phyloP scores from a whole-genome alignment of 2,888 invertebrate genomes.

The Hirtodrosophila trivittata region DNA sequence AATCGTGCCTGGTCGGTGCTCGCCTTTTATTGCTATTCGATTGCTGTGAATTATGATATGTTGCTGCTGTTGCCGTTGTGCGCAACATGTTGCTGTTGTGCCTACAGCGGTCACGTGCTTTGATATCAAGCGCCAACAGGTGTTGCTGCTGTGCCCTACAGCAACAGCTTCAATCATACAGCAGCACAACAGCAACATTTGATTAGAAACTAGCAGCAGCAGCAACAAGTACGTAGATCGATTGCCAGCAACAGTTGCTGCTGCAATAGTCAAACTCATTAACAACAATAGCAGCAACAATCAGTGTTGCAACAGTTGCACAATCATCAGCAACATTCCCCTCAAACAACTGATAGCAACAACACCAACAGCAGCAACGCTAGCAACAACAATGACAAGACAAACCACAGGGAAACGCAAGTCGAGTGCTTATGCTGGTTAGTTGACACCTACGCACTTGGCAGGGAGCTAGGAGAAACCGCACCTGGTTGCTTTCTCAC shows the following conservation, averaged over 20 bases:
- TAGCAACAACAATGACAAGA: slow-evolving; percentile 32
- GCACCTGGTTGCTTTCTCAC: slow-evolving; percentile 39
- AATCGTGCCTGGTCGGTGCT: slow-evolving; percentile 48
- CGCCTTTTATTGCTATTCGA: slow-evolving; percentile 56
- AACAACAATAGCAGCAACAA: slow-evolving; percentile 41
- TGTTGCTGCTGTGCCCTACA: slow-evolving; percentile 31
- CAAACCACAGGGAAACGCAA: slow-evolving; percentile 14
- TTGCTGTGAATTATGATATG: slow-evolving; percentile 67
- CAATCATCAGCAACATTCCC: slow-evolving; percentile 39
- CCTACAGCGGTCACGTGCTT: slow-evolving; percentile 25
- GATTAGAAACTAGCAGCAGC: slow-evolving; percentile 38
- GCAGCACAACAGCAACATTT: slow-evolving; percentile 37
- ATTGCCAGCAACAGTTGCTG: slow-evolving; percentile 26
- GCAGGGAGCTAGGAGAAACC: slow-evolving; percentile 1
- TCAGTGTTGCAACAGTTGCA: slow-evolving; percentile 36
- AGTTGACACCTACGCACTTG: slow-evolving; percentile 57
- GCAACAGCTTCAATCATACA: slow-evolving; percentile 33
- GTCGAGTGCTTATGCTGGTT: slow-evolving; percentile 39
- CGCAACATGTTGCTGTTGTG: slow-evolving; percentile 10
- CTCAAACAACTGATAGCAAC: too few species aligned
- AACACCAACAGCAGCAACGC: slow-evolving; percentile 12
- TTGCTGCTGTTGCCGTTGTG: slow-evolving; percentile 30
- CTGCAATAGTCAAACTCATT: too few species aligned
- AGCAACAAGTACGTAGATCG: slow-evolving; percentile 16
- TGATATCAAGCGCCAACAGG: slow-evolving; percentile 63